Base-by-base conservation (phyloP, 2,888 invertebrate genomes). In the Choreutis nemorana region DNA sequence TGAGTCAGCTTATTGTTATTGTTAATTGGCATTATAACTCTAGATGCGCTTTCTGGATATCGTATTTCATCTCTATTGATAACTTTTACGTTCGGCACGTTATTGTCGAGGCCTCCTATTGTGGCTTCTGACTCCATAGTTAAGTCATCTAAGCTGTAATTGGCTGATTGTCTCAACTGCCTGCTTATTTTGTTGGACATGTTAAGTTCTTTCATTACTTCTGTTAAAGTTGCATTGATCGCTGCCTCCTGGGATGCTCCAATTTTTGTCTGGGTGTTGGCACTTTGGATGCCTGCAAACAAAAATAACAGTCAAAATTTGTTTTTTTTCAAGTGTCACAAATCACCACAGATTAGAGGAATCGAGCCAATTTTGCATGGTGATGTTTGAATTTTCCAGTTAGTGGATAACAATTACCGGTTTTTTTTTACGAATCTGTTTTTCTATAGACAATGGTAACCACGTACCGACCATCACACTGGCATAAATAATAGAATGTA, bases 41-140 rank as follows among this genome's bases (percentile, higher is more conserved):
- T 72, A 0, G 75, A 73, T 15, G 73, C 73, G 29, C 72, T 77
- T 43, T 70, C 59, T 34, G 63, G 50, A 14, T 36, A 42, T 34
- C 48, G 53, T 4, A 46, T 31, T 2, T 33, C 31, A 20, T 45
- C 39, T 24, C 41, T 44, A 7, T 47, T 51, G 24, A 53, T 35
- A 32, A 57, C 35, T 50, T 58, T 45, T 34, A 46, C 30, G 34
- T 50, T 44, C 32, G 46, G 28, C 9, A 48, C 37, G 28, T 51
- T 42, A 14, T 41, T 39, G n/a, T n/a, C n/a, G n/a, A n/a, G n/a
- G n/a, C n/a, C n/a, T n/a, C n/a, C n/a, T n/a, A n/a, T n/a, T 12
- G 34, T 30, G 27, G 42, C 33, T 4, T 40, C 38, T 13, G 40
- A 32, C 14, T 48, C 37, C 23, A 40, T 28, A 3, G 40, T 38